Evolutionary conservation across 2,797 vertebrate species (phyloP), one percentile per base, ranked within the genome.

Genomic region (Sebastes hubbsi): DNA sequence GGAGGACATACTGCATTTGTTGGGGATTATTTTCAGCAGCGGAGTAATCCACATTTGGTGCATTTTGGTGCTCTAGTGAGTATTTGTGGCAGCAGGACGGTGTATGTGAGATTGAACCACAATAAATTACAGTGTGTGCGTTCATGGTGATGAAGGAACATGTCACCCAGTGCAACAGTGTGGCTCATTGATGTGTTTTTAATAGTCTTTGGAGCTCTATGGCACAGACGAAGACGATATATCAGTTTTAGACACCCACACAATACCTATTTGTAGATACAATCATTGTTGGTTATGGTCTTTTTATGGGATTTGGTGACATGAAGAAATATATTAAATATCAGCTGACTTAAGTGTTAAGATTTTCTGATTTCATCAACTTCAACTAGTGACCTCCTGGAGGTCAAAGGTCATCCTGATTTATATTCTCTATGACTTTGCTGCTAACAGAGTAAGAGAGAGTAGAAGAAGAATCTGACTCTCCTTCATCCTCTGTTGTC

Each of bases 331-430:
- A 54, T 24, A 30, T 11, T 8, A 3, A 38, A 38, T 24, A 22
- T 52, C 9, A 18, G 4, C 22, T 1, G 14, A 72, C 20, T 3
- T n/a, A 2, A 10, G 4, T 25, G 25, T 29, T 14, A 5, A 30
- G 34, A 11, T 80, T 60, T 34, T 5, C n/a, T 56, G 46, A 68
- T 69, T 16, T 70, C 34, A 32, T 24, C 60, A 58, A 1, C 63
- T 55, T 62, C 59, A 22, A 13, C 34, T 20, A 30, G 29, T 22
- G 72, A 78, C 59, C 18, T 7, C n/a, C 7, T 4, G n/a, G 58
- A 85, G 86, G 81, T 89, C 86, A 91, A 84, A 92, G 78, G 85
- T 84, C 83, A 72, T 27, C 22, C 42, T 38, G 72, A 65, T 72
- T 77, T 61, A 46, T 62, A 82, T 36, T 75, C 29, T 12, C 63